Percentiles rank a stretch among this genome's conserved stretches.
These are phyloP conservation scores for Chymomyza caudatula DNA, from an alignment of 2,888 invertebrate species.

Conservation along the genomic window DNA sequence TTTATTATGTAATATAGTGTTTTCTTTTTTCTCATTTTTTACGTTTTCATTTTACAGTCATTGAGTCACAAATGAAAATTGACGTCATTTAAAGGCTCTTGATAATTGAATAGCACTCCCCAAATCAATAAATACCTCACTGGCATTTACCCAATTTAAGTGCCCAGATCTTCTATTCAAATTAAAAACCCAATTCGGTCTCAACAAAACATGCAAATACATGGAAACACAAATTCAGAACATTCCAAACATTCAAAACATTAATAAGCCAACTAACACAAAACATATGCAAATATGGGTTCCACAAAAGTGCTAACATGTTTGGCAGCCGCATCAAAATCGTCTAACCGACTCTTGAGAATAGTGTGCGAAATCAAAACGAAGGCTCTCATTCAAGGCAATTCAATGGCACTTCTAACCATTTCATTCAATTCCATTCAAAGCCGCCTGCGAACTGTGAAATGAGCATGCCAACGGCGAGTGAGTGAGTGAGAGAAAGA, in stretches of 20 bases:
- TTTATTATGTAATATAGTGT: neutral
- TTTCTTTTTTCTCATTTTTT: neutral
- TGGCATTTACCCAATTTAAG: neutral
- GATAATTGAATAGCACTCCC: neutral
- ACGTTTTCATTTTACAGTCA: neutral
- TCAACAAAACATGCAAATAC: neutral
- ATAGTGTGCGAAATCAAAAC: constrained; percentile 63
- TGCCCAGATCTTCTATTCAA: neutral
- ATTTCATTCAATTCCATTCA: constrained; percentile 60
- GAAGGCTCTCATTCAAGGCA: constrained; percentile 54
- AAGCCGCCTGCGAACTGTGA: constrained; percentile 55
- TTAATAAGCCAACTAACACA: constrained; percentile 10
- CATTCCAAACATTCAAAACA: constrained; percentile 11
- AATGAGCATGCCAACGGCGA: constrained; percentile 47
- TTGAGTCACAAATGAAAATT: neutral
- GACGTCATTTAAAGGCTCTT: neutral
- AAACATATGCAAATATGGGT: constrained; percentile 33
- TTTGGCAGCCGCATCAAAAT: constrained; percentile 12
- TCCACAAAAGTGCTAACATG: constrained; percentile 33
- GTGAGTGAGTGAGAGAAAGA: neutral
- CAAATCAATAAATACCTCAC: neutral
- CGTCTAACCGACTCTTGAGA: constrained; percentile 46
- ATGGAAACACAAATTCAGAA: neutral
- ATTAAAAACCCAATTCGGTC: constrained; percentile 1
- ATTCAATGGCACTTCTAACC: constrained; percentile 51